Evolutionary conservation across 2,113 vertebrate genomes (phyloP).

Genomic region (Lamprologus tigripictilis): DNA sequence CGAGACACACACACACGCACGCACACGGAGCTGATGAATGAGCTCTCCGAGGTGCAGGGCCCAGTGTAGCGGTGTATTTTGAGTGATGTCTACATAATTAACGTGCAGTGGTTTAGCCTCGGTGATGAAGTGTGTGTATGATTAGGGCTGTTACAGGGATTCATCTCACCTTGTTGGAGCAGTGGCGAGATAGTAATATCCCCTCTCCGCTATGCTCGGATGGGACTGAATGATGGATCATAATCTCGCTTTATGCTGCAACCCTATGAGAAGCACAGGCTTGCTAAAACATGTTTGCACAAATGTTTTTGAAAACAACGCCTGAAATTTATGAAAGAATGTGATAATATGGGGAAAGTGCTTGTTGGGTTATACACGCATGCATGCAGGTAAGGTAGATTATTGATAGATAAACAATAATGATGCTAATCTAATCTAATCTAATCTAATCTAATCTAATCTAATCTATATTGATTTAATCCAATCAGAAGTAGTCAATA

Average conservation of each 20-base stretch:
- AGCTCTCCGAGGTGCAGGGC: slow-evolving; percentile 46
- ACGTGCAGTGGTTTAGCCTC: slow-evolving; percentile 60
- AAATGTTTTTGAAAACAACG: not conserved
- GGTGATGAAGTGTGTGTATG: slow-evolving; percentile 71
- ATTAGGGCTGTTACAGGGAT: slow-evolving; percentile 72
- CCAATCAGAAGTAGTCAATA: slow-evolving; percentile 7
- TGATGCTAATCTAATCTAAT: not conserved
- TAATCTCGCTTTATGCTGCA: slow-evolving; percentile 34
- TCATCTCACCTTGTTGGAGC: slow-evolving; percentile 61
- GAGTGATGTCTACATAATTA: slow-evolving; percentile 77
- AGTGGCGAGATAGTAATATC: slow-evolving; percentile 58
- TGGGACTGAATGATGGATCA: slow-evolving; percentile 48
- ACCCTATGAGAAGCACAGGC: slow-evolving; percentile 7
- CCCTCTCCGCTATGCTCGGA: slow-evolving; percentile 41
- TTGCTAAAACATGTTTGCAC: not conserved
- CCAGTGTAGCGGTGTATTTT: slow-evolving; percentile 47
- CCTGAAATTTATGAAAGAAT: not conserved
- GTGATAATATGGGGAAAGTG: not conserved
- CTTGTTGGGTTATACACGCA: not conserved
- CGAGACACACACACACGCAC: slow-evolving; percentile 17
- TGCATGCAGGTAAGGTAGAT: not conserved
- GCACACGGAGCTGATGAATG: slow-evolving; percentile 59
- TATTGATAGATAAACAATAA: not conserved
- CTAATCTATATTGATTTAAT: not conserved
- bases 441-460: not conserved